Percentiles rank a stretch among this genome's conserved stretches.
These are phyloP conservation scores for Baccha elongata DNA, from an alignment of 2,888 invertebrate species.

Conservation along the genomic window DNA sequence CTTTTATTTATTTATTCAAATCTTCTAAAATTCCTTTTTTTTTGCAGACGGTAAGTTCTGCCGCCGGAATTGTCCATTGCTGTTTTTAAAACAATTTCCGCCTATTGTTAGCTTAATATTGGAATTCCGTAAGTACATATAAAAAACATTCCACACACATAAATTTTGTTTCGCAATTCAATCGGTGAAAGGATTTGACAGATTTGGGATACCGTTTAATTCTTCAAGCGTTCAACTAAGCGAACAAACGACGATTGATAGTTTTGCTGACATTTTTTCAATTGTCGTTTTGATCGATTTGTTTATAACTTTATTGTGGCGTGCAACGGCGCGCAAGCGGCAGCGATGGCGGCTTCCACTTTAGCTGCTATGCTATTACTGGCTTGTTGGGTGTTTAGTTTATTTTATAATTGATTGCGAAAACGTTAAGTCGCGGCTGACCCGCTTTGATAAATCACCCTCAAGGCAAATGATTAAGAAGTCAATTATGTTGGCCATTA, in stretches of 20 bases:
- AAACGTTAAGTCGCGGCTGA: conserved; percentile 58
- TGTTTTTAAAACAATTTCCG: conserved; percentile 4
- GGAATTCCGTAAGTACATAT: conserved; percentile 54
- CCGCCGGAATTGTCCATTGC: conserved; percentile 35
- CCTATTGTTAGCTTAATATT: conserved; percentile 42
- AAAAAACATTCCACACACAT: conserved; percentile 45
- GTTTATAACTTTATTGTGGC: conserved; percentile 55
- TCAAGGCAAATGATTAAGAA: conserved; percentile 63
- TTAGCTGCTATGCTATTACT: conserved; percentile 9
- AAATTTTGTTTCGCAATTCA: conserved; percentile 37
- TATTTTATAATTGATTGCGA: conserved; percentile 62
- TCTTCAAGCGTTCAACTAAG: conserved; percentile 10
- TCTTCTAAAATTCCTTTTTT: conserved; percentile 11
- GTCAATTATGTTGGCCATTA: conserved; percentile 62
- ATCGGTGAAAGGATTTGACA: conserved; percentile 71
- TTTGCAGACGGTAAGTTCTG: conserved; percentile 62
- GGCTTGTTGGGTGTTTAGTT: conserved; percentile 36
- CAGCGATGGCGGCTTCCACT: neutral
- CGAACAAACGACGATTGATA: conserved; percentile 38
- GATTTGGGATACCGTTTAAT: conserved; percentile 65
- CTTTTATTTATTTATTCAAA: too few relatives aligned
- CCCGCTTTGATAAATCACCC: conserved; percentile 63
- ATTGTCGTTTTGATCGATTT: conserved; percentile 70
- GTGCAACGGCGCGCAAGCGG: conserved; percentile 25
- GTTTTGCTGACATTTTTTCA: conserved; percentile 69